These are phyloP conservation scores for Callimorpha dominula DNA, from an alignment of 2,888 invertebrate genomes.

Conservation along the genomic window DNA sequence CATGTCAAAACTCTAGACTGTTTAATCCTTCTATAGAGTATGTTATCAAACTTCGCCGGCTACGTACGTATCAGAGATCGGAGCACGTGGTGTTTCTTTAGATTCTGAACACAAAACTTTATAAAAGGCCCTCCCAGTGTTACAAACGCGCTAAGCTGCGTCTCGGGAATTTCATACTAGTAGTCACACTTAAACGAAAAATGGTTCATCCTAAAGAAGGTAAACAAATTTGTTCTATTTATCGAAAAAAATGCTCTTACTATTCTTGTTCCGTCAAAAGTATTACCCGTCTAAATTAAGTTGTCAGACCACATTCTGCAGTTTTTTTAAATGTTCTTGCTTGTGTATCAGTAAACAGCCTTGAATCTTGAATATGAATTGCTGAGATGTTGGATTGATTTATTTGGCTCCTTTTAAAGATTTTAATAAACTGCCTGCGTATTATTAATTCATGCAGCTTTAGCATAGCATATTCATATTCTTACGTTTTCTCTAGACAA, in stretches of 20 bases:
- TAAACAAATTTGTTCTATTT: constrained; percentile 58
- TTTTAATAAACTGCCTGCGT: background rate
- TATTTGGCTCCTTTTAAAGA: background rate
- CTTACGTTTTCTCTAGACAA: background rate
- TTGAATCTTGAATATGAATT: constrained; percentile 20
- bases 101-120: constrained; percentile 71
- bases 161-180: constrained; percentile 57
- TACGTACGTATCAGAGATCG: constrained; percentile 55
- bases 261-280: constrained; percentile 26
- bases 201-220: constrained; percentile 82
- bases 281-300: constrained; percentile 48
- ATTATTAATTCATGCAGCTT: background rate
- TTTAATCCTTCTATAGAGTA: constrained; percentile 47
- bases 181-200: constrained; percentile 49
- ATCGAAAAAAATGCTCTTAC: constrained; percentile 4
- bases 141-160: constrained; percentile 68
- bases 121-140: constrained; percentile 74
- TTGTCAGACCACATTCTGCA: constrained; percentile 17
- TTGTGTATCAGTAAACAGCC: background rate
- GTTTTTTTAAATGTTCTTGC: background rate
- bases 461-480: too few species aligned
- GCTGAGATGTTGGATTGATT: background rate
- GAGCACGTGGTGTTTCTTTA: constrained; percentile 73
- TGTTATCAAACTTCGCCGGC: constrained; percentile 73
- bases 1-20: constrained; percentile 51